phyloP scores from a whole-genome alignment of 2,888 invertebrate species.

The Mesopsocus fuscifrons region DNA sequence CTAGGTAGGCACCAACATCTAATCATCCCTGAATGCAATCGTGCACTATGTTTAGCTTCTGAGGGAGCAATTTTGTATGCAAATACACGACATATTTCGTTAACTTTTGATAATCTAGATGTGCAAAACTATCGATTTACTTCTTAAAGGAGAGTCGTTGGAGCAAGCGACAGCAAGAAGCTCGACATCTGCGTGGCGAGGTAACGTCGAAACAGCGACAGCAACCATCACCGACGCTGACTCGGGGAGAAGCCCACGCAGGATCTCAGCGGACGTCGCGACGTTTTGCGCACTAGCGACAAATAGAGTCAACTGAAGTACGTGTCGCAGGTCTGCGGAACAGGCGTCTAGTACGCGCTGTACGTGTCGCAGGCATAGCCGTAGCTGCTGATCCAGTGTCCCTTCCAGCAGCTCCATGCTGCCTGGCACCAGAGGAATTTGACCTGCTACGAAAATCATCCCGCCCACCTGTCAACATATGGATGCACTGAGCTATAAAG shows the following conservation, averaged over 20 bases:
- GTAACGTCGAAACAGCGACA: not conserved
- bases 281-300: not conserved
- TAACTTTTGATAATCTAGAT: too few relatives aligned
- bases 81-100: too few relatives aligned
- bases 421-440: slow-evolving; percentile 77
- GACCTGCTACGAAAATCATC: slow-evolving; percentile 73
- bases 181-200: not conserved
- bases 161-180: not conserved
- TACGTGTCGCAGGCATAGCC: slow-evolving; percentile 66
- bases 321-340: not conserved
- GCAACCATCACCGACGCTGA: not conserved
- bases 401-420: slow-evolving; percentile 54
- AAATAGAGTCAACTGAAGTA: not conserved
- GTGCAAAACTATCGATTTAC: too few relatives aligned
- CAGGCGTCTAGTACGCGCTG: slow-evolving; percentile 56
- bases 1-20: too few relatives aligned
- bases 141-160: too few relatives aligned
- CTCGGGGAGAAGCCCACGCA: not conserved
- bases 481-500: too few relatives aligned
- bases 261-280: not conserved
- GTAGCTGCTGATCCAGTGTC: slow-evolving; percentile 63
- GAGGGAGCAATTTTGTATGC: too few relatives aligned
- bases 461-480: slow-evolving; percentile 77
- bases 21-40: too few relatives aligned
- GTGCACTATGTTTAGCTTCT: too few relatives aligned